A percentile compares a stretch with the other conserved stretches of the same genome.
phyloP scores from a whole-genome alignment of 1,140 invertebrate species.

The silkworm (Bombyx mori) region DNA sequence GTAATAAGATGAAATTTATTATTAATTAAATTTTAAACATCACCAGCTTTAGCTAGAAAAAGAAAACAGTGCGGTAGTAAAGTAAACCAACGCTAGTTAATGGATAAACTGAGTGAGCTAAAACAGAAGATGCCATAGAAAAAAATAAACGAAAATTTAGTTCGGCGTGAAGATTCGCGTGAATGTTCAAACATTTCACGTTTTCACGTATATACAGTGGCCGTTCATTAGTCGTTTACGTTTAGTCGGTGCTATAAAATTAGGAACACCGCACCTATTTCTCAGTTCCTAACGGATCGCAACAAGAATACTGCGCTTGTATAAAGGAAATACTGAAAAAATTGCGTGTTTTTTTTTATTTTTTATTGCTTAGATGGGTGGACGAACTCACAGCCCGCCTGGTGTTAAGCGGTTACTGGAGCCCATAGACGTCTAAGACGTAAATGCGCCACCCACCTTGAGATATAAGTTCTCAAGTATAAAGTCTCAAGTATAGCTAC shows the following conservation, averaged over 20 bases:
- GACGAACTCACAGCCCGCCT: no score
- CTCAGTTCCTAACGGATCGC: no score
- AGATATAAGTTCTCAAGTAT: no score
- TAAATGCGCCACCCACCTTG: no score
- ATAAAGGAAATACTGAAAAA: no score
- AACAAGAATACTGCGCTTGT: no score
- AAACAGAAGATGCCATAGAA: constrained; percentile 50
- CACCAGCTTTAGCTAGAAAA: constrained; percentile 16
- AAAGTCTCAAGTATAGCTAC: no score
- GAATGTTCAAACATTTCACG: constrained; percentile 24
- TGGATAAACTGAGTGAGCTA: constrained; percentile 52
- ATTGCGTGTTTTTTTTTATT: no score
- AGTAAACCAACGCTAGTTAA: constrained; percentile 56
- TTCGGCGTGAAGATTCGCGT: constrained; percentile 12
- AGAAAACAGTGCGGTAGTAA: constrained; percentile 44
- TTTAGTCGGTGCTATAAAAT: background rate
- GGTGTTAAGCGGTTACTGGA: no score
- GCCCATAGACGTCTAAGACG: no score
- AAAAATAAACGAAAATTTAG: constrained; percentile 42
- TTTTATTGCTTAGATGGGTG: no score
- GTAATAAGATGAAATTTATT: background rate
- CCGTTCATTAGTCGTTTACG: background rate
- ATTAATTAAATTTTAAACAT: constrained; percentile 10
- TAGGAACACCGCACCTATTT: no score
- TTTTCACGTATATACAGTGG: constrained; percentile 2